Evolutionary conservation across 2,113 vertebrate species (phyloP), one percentile per base, ranked within the genome.

Genomic region (Cavia porcellus): DNA sequence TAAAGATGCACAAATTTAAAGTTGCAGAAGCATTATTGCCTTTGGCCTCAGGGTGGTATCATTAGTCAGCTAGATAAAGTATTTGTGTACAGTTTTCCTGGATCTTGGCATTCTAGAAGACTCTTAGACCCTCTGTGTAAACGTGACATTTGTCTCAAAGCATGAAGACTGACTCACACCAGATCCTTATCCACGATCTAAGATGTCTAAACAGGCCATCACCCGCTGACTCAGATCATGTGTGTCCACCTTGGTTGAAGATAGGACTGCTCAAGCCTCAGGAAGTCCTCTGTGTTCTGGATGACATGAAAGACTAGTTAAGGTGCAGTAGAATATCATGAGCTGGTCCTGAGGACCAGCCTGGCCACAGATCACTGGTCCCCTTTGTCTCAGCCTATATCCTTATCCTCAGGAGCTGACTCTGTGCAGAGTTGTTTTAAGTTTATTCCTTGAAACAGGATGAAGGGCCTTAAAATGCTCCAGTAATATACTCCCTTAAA

Each of bases 371-470:
- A 19, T 4, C 4, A 45, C 4, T 4, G 47, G 10, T 17, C 35
- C 38, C 11, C 0, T 0, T 24, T 32, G 13, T n/a, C 4, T 83
- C 45, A 62, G 72, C 24, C 42, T 12, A 86, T 24, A 74, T 8
- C 3, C 42, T 24, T 38, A 7, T 2, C 12, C 57, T 68, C 22
- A 2, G 17, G 9, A 35, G 30, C 7, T 59, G 45, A 22, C 83
- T 32, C 72, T 85, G 8, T 75, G 86, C 13, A 30, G 61, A 82
- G 8, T 2, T 68, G 19, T 10, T 84, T 59, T 15, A 5, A 3
- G 19, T 52, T 75, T 72, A 72, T 81, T 25, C 59, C 47, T 90
- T 87, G 90, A 35, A 98, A 42, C 20, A 59, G 79, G 61, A 92
- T 20, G 5, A 88, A 88, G 17, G 50, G 25, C 25, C 25, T 11